Evolutionary conservation across 2,113 vertebrate species (phyloP).

Genomic region (Apteryx owenii): DNA sequence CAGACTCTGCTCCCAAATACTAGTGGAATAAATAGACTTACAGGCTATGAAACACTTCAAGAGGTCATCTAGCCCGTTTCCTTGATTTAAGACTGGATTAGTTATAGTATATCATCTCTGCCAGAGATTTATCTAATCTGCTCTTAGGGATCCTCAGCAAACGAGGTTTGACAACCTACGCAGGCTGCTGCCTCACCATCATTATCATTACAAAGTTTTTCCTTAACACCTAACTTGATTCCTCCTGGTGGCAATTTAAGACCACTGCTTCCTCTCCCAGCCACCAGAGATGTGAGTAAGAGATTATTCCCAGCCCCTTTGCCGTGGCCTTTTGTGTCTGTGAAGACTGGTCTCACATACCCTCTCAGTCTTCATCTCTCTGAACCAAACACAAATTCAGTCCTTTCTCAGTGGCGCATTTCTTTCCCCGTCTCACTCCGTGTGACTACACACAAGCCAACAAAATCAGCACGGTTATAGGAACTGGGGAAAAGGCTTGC

Average conservation of each 20-base stretch:
- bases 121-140: constrained; percentile 55
- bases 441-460: neutral
- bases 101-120: constrained; percentile 37
- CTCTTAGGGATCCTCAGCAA: constrained; percentile 26
- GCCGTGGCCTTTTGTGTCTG: neutral
- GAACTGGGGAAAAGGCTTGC: neutral
- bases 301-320: constrained; percentile 26
- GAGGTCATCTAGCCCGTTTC: constrained; percentile 38
- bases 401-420: neutral
- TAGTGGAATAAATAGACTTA: constrained; percentile 21
- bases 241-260: neutral
- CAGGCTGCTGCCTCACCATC: constrained; percentile 5
- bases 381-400: neutral
- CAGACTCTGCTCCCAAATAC: constrained; percentile 8
- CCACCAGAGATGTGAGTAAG: neutral
- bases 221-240: neutral
- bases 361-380: neutral
- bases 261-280: neutral
- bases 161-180: constrained; percentile 1
- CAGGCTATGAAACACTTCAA: constrained; percentile 7
- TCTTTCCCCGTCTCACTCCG: neutral
- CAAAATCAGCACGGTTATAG: neutral
- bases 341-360: neutral
- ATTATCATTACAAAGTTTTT: constrained; percentile 55
- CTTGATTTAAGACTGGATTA: constrained; percentile 55